Evolutionary conservation across 2,113 vertebrate genomes (phyloP).

Genomic region (Isichthys henryi): DNA sequence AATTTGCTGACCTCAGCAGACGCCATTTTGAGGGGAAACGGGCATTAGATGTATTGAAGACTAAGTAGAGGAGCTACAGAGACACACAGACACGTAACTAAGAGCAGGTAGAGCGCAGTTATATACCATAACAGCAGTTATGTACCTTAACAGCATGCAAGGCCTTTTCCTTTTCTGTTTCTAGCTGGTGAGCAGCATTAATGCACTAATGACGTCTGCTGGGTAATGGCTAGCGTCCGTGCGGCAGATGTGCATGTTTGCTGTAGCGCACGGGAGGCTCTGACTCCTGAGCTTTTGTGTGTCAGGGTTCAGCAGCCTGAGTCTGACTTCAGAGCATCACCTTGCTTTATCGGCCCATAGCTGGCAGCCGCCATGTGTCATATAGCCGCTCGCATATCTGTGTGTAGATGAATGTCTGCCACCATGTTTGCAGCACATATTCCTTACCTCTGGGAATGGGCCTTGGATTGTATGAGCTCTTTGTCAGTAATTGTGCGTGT

Average conservation of each 20-base stretch:
- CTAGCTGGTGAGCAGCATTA: neutral
- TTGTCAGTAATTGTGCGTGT: neutral
- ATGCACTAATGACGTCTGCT: neutral
- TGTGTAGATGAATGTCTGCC: neutral
- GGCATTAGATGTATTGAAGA: neutral
- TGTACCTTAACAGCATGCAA: neutral
- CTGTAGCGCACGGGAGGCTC: neutral
- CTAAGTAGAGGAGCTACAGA: neutral
- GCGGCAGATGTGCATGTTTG: neutral
- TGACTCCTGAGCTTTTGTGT: neutral
- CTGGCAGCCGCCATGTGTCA: neutral
- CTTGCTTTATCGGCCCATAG: neutral
- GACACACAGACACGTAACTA: neutral
- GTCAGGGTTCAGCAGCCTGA: neutral
- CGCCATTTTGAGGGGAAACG: conserved; percentile 3
- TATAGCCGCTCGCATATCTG: neutral
- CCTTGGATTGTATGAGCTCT: neutral
- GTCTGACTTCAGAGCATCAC: neutral
- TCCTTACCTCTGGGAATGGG: neutral
- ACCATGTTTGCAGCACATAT: neutral
- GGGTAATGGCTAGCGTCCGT: neutral
- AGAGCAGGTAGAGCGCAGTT: neutral
- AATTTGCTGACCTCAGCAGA: neutral
- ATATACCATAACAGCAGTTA: neutral
- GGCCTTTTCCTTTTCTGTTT: neutral